These are phyloP conservation scores for Triops longicaudatus DNA, from an alignment of 1,140 invertebrate genomes.

Conservation along the genomic window DNA sequence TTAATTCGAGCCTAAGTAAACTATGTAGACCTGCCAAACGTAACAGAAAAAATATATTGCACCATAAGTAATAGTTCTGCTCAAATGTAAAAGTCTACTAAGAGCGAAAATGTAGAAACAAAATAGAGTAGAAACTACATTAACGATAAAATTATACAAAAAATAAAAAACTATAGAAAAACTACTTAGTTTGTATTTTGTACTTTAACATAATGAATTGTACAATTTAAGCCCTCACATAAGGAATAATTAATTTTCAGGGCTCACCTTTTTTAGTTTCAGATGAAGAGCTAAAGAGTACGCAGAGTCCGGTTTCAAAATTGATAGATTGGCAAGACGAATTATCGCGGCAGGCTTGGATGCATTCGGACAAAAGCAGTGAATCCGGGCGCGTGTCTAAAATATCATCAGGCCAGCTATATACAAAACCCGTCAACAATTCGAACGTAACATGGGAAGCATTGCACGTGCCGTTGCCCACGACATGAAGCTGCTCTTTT, in stretches of 20 bases:
- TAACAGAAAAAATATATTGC: too few species aligned
- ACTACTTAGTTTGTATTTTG: too few species aligned
- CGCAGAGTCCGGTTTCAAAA: conserved; percentile 48
- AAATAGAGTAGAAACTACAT: too few species aligned
- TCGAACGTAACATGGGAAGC: conserved; percentile 41
- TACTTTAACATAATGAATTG: too few species aligned
- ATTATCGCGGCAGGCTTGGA: conserved; percentile 41
- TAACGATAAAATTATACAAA: too few species aligned
- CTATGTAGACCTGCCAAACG: too few species aligned
- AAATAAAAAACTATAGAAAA: too few species aligned
- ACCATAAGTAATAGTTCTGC: too few species aligned
- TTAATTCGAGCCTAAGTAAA: too few species aligned
- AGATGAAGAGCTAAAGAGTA: conserved; percentile 42
- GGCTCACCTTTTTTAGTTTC: conserved; percentile 38
- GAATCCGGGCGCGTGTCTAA: conserved; percentile 43
- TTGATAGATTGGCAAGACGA: conserved; percentile 42
- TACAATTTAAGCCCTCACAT: too few species aligned
- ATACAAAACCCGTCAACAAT: conserved; percentile 45
- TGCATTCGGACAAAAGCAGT: conserved; percentile 44
- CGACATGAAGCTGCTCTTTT: neutral
- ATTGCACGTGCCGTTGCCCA: conserved; percentile 25
- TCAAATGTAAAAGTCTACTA: too few species aligned
- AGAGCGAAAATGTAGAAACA: too few species aligned
- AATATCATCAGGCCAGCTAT: conserved; percentile 42
- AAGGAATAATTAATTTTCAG: neutral